These are phyloP conservation scores for Orycteropus afer DNA, from an alignment of 2,113 vertebrate species.

Conservation along the genomic window DNA sequence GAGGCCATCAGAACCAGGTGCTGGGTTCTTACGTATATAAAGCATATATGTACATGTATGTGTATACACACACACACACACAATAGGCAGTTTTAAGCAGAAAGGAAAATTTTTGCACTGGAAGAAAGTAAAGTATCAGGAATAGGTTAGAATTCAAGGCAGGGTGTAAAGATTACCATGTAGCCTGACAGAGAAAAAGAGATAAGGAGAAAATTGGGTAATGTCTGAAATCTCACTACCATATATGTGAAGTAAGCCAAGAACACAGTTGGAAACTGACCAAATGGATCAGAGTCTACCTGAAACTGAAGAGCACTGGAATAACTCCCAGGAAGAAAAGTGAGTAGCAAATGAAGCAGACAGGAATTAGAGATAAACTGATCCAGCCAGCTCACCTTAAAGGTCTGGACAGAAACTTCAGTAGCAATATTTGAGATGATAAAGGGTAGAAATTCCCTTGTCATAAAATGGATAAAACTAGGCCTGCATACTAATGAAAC, in stretches of 20 bases:
- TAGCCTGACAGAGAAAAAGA: not conserved
- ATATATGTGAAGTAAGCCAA: not conserved
- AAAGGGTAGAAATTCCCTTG: not conserved
- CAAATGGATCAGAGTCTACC: not conserved
- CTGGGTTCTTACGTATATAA: not conserved
- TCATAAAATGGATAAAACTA: not conserved
- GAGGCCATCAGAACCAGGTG: not conserved
- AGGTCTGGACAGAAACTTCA: not conserved
- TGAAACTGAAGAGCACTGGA: not conserved
- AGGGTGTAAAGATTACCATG: not conserved
- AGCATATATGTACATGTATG: not conserved
- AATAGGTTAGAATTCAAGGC: not conserved
- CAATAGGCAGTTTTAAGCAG: constrained; percentile 21
- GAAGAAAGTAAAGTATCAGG: not conserved
- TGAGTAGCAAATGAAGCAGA: not conserved
- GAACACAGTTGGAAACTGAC: not conserved
- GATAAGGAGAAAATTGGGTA: not conserved
- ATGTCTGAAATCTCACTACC: not conserved
- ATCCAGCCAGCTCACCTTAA: not conserved
- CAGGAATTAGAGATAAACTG: not conserved
- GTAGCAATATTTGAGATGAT: not conserved
- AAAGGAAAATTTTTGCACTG: not conserved
- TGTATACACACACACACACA: not conserved
- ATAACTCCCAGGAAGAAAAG: not conserved
- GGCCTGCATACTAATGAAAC: not conserved